Percentiles rank a stretch among this genome's conserved stretches.
Conservation (phyloP, 2,888 invertebrate species). For the Acutogordius australiensis region DNA sequence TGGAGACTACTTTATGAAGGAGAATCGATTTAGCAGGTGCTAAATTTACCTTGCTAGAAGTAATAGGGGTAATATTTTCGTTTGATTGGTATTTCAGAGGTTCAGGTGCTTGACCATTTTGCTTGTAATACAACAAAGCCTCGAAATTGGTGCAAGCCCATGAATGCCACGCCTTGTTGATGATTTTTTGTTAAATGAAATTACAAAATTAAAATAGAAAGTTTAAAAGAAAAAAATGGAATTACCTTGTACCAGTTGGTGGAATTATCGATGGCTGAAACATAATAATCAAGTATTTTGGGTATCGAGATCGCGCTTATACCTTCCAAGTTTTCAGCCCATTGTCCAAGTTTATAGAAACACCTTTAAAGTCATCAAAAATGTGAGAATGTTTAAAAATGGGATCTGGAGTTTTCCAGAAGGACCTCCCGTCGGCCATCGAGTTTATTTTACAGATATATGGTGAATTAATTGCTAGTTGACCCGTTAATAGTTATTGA, state of each 20-base stretch:
- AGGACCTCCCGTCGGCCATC: no score
- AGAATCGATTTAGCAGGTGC: no score
- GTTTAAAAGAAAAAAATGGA: slow-evolving; percentile 14
- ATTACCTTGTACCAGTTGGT: slow-evolving; percentile 39
- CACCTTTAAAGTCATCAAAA: slow-evolving; percentile 46
- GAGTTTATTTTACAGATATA: no score
- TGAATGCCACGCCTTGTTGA: slow-evolving; percentile 55
- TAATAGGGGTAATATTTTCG: no score
- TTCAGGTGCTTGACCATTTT: no score
- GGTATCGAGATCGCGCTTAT: slow-evolving; percentile 47
- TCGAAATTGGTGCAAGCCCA: slow-evolving; percentile 95
- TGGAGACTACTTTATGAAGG: no score
- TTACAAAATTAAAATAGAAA: slow-evolving; percentile 11
- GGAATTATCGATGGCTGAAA: slow-evolving; percentile 51
- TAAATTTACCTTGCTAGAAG: no score
- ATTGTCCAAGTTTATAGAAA: slow-evolving; percentile 67
- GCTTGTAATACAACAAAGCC: slow-evolving; percentile 42
- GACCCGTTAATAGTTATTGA: no score
- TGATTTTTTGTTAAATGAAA: background rate
- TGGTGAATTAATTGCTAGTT: no score
- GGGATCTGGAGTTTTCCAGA: no score
- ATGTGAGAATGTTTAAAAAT: no score
- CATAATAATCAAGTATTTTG: slow-evolving; percentile 34
- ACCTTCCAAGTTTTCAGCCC: slow-evolving; percentile 61
- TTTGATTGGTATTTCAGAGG: no score